Percentiles rank a stretch among this genome's conserved stretches.
Evolutionary conservation across 2,888 invertebrate genomes (phyloP).

Genomic region (Cenopis cana): DNA sequence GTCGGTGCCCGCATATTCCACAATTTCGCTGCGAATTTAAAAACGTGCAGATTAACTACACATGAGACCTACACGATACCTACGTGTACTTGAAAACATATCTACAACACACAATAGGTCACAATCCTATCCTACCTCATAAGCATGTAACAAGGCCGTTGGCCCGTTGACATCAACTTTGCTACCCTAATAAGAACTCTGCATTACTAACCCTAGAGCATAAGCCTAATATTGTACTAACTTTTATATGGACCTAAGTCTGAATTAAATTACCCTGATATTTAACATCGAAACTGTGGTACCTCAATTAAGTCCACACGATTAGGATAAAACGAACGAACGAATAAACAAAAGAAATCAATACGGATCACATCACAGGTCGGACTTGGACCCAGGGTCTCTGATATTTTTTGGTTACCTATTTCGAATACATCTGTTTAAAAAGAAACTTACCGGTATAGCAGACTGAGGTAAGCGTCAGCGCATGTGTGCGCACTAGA

Average conservation of each 20-base stretch:
- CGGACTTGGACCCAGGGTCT: not conserved
- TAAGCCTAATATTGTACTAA: too few species aligned
- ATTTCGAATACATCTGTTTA: constrained; percentile 23
- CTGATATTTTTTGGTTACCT: not conserved
- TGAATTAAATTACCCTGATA: not conserved
- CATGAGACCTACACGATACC: not conserved
- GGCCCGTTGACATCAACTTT: not conserved
- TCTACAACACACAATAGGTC: not conserved
- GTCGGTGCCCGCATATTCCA: constrained; percentile 68
- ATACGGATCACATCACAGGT: too few species aligned
- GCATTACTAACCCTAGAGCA: too few species aligned
- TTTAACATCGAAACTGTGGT: too few species aligned
- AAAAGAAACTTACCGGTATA: constrained; percentile 88
- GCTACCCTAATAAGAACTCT: not conserved
- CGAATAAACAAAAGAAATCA: not conserved
- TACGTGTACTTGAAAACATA: not conserved
- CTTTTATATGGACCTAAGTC: too few species aligned
- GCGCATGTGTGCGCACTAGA: constrained; percentile 89
- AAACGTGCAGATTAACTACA: constrained; percentile 9
- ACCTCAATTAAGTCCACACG: not conserved
- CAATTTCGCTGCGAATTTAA: constrained; percentile 50
- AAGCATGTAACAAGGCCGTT: not conserved
- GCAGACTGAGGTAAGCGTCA: constrained; percentile 91
- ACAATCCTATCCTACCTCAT: constrained; percentile 16
- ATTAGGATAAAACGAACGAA: not conserved